Evolutionary conservation across 2,888 invertebrate species (phyloP), one percentile per base, ranked within the genome.

Genomic region (Deroplatys truncata): DNA sequence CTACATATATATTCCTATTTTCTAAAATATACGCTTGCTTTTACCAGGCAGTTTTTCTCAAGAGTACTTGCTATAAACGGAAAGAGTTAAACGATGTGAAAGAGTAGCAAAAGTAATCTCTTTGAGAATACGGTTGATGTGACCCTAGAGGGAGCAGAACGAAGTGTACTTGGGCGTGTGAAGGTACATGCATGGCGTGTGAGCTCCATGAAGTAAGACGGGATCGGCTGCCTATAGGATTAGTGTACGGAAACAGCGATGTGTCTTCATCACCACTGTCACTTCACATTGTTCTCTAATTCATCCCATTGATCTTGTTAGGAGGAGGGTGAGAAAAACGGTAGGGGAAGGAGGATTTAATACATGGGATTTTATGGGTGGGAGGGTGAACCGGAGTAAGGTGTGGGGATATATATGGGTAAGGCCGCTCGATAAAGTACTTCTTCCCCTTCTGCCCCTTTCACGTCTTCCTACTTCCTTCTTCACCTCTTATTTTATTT

Each of bases 231-330:
- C 49, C 88, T 84, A 84, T 88, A 84, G 88, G 88, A 88, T 88
- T 88, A 88, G 89, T 72, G 82, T 82, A 82, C 89, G 89, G 89
- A 89, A 89, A 86, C 86, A 83, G 89, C 86, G 86, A 89, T 89
- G 84, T 86, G 89, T 89, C 89, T 89, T 89, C 89, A 89, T 89
- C 89, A 89, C 89, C 28, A 86, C 89, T 89, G 89, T 89, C 89
- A 89, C 86, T 82, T 82, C 28, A 31, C 86, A 89, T 89, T 89
- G 89, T 89, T 89, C 89, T 86, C 89, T 89, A 89, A 89, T 89
- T 89, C 89, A 85, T 89, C 89, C 84, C 89, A 89, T 89, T 89
- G 89, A 89, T 89, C 89, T 89, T 89, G 89, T 89, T 86, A 86
- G 86, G 82, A 85, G 89, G 49, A 16, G 35, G 85, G 84, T 25